Base-by-base conservation (phyloP, 2,888 invertebrate genomes). In the Oxyscelio sp. region DNA sequence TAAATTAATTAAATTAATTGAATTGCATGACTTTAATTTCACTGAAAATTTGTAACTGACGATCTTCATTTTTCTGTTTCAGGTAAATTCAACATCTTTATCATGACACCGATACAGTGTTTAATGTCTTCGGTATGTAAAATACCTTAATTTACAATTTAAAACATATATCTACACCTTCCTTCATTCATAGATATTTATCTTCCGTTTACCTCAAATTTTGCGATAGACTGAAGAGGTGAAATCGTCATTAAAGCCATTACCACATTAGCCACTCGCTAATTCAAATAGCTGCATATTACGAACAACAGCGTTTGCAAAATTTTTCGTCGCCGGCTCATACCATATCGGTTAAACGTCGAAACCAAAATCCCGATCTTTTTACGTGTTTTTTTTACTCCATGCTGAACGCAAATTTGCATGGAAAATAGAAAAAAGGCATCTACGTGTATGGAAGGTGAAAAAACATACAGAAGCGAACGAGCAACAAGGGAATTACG, bases 251-350 rank as follows among this genome's bases (percentile, higher is more conserved):
- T 40, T 54, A 56, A 79, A 79, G 48, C 71, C 50, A 79, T 65
- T 58, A 86, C 80, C 81, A 86, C 87, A 89, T 89, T 88, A 90
- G 83, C 87, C 85, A 71, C 89, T 89, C 87, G 88, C 89, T 90
- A 89, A 90, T 87, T 90, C 89, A 89, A 89, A 88, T 88, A 54
- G 73, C 45, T 63, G 58, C 45, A 68, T 77, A 87, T 87, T 84
- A 87, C 87, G 87, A 77, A 81, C 84, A 85, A 81, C 75, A 80
- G 34, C 65, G 66, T 48, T 66, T 54, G 85, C 56, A 59, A 84
- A 81, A 82, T 79, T 89, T 34, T 50, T 8, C 50, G 45, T 58
- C 59, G 38, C 65, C 50, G 58, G 19, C 54, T 48, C 45, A 50
- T 80, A 61, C 61, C 66, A 71, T 81, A 84, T 83, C 78, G 83